phyloP scores from a whole-genome alignment of 2,797 vertebrate genomes.

The Semaprochilodus insignis region DNA sequence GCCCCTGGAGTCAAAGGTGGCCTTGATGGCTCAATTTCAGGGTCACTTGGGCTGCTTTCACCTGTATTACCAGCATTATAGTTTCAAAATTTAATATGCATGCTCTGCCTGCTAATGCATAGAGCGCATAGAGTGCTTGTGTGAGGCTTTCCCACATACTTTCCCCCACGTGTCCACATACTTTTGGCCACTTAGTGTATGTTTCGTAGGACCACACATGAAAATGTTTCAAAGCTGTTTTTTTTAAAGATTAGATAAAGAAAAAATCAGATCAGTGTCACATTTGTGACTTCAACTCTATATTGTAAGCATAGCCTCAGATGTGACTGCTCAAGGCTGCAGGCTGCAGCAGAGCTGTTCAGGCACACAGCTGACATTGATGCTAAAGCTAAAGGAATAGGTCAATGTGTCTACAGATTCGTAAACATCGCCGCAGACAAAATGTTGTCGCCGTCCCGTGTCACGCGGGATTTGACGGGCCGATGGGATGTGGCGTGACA shows the following conservation, averaged over 20 bases:
- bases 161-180: too few species aligned
- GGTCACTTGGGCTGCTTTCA: constrained; percentile 56
- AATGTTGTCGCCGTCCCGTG: constrained; percentile 49
- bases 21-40: constrained; percentile 50
- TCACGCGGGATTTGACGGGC: constrained; percentile 67
- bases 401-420: constrained; percentile 80
- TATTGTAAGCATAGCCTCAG: constrained; percentile 20
- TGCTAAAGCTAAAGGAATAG: constrained; percentile 81
- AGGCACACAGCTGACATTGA: constrained; percentile 74
- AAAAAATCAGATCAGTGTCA: background rate
- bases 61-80: background rate
- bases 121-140: too few species aligned
- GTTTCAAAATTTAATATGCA: background rate
- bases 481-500: constrained; percentile 71
- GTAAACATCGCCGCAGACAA: constrained; percentile 69
- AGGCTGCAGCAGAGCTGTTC: constrained; percentile 61
- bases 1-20: constrained; percentile 56
- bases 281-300: background rate
- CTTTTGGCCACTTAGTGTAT: background rate
- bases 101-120: background rate
- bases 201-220: background rate
- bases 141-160: too few species aligned
- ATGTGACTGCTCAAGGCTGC: constrained; percentile 64
- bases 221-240: background rate
- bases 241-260: background rate